Conservation (phyloP, 1,140 invertebrate genomes). For the Listronotus bonariensis region DNA sequence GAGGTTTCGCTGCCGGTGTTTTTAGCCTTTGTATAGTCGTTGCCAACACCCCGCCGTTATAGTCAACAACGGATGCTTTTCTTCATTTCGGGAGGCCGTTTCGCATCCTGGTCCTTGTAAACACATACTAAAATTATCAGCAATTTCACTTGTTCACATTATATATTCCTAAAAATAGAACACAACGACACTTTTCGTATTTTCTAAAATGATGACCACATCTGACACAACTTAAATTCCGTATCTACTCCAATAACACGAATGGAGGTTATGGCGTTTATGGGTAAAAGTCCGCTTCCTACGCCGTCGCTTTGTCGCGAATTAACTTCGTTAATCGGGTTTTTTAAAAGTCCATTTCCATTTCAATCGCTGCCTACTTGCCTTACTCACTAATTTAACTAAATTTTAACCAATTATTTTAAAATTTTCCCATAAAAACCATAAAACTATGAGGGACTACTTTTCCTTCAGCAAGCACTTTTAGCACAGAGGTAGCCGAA, state of each 20-base stretch:
- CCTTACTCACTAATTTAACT: background rate
- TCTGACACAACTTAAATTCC: constrained; percentile 67
- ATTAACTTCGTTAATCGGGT: constrained; percentile 32
- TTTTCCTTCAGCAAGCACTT: constrained; percentile 28
- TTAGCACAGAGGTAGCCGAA: constrained; percentile 13
- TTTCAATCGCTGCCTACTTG: background rate
- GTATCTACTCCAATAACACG: constrained; percentile 70
- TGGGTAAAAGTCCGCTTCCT: constrained; percentile 66
- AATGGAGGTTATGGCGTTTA: constrained; percentile 73
- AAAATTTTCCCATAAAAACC: background rate
- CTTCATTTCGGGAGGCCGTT: constrained; percentile 51
- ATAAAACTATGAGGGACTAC: constrained; percentile 17
- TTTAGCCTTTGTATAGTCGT: constrained; percentile 55
- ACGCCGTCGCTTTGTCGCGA: constrained; percentile 50
- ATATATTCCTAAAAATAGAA: constrained; percentile 51
- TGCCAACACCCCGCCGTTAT: constrained; percentile 59
- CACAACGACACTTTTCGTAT: constrained; percentile 55
- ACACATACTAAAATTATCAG: constrained; percentile 57
- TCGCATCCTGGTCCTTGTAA: constrained; percentile 54
- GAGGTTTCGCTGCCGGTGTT: constrained; percentile 52
- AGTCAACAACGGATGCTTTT: constrained; percentile 58
- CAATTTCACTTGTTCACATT: constrained; percentile 58
- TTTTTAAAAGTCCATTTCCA: background rate
- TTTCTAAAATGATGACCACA: constrained; percentile 66
- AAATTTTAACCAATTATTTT: background rate